Evolutionary conservation across 2,888 invertebrate species (phyloP), one percentile per base, ranked within the genome.

Genomic region (Molorchus minor): DNA sequence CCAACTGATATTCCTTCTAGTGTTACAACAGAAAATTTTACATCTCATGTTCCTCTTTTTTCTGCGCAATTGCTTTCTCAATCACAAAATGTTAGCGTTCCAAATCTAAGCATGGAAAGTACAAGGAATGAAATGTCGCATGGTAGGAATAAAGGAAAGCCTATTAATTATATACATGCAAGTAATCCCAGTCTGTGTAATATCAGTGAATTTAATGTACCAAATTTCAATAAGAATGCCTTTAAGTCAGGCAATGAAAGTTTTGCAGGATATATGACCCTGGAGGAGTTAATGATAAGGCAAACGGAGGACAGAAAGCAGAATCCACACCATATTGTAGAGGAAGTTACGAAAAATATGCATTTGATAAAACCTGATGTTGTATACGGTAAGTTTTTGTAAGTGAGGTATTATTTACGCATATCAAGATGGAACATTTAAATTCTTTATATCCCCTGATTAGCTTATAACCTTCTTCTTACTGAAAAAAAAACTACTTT

Each of bases 281-380:
- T 92, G 21, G 90, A 92, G 77, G 89, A 92, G 80, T 85, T 93
- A 73, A 92, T 92, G 92, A 86, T 87, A 67, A 87, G 89, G 67
- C 91, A 91, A 77, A 88, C 86, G 63, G 90, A 91, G 75, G 91
- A 91, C 73, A 83, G 85, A 16, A 84, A 84, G 67, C 83, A 84
- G 53, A 79, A 80, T 69, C 77, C 77, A 1, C 75, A 76, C 59
- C 69, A 71, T 60, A 72, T 75, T 51, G 72, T 74, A 20, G 75
- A 75, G 45, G 75, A 76, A 57, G 67, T 72, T 47, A 64, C 71
- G 13, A 73, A 75, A 20, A 77, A 78, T 64, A 71, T 77, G 45
- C 78, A 76, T 61, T 65, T 76, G 47, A 79, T 84, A 61, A 82
- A 83, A 65, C 84, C 85, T 3, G 86, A 86, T 70, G 85, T 86